Conservation (phyloP, 1,140 invertebrate species). For the Pseudomyrmex pallidus region DNA sequence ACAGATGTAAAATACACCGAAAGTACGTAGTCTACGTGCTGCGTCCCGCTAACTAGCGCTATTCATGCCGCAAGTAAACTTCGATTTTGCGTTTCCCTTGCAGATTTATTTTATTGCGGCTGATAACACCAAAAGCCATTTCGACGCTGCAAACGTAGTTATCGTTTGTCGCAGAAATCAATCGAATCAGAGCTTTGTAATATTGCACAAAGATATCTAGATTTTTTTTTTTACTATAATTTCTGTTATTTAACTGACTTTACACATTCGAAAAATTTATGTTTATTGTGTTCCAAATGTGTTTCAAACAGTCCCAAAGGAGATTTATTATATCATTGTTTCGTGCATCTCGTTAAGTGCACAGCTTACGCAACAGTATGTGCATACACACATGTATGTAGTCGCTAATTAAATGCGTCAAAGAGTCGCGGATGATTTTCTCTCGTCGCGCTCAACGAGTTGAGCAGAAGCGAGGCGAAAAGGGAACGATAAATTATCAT, state of each 20-base stretch:
- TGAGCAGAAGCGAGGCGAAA: constrained; percentile 42
- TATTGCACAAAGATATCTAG: neutral
- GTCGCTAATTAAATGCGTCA: constrained; percentile 38
- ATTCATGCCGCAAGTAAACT: constrained; percentile 49
- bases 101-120: constrained; percentile 53
- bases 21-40: neutral
- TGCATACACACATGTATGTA: neutral
- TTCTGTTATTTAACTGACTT: neutral
- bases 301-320: neutral
- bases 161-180: neutral
- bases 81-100: constrained; percentile 48
- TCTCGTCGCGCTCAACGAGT: constrained; percentile 10
- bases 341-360: neutral
- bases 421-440: neutral
- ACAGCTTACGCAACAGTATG: neutral
- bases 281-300: neutral
- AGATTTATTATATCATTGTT: neutral
- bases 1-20: constrained; percentile 40
- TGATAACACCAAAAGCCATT: neutral
- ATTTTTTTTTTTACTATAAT: neutral
- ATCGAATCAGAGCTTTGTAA: neutral
- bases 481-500: constrained; percentile 64
- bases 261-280: neutral
- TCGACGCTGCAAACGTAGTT: neutral
- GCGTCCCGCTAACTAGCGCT: constrained; percentile 37